Conservation (phyloP, 2,888 invertebrate species). For the Perdita meconis region DNA sequence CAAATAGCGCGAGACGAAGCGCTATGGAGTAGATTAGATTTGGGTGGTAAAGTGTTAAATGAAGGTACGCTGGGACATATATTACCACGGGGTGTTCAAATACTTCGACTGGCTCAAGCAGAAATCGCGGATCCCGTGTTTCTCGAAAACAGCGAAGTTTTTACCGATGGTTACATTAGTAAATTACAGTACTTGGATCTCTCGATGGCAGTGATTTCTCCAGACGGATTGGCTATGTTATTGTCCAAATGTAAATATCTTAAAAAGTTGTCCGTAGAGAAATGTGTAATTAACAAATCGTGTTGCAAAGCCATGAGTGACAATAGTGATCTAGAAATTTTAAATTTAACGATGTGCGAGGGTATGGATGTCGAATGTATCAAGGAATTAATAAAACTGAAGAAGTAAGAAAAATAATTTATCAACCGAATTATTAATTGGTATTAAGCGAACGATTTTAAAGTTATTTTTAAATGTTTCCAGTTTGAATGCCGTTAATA, state of each 20-base stretch:
- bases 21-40: conserved; percentile 93
- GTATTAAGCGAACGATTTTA: not conserved
- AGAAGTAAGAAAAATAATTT: conserved; percentile 83
- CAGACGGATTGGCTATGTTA: conserved; percentile 86
- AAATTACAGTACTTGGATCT: conserved; percentile 94
- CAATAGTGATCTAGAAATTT: conserved; percentile 89
- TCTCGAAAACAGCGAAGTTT: conserved; percentile 77
- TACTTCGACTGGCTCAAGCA: conserved; percentile 91
- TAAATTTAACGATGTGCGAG: conserved; percentile 93
- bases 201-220: conserved; percentile 90
- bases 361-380: conserved; percentile 89
- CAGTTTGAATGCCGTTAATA: conserved; percentile 89
- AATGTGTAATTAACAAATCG: conserved; percentile 87
- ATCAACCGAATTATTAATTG: not conserved
- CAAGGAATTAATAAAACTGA: conserved; percentile 85
- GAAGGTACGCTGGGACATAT: conserved; percentile 90
- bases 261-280: conserved; percentile 94
- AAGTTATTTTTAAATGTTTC: conserved; percentile 17
- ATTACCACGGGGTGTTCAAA: conserved; percentile 90
- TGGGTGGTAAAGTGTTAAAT: conserved; percentile 89
- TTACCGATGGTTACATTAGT: conserved; percentile 82
- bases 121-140: conserved; percentile 89
- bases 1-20: conserved; percentile 92
- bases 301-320: conserved; percentile 89
- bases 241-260: conserved; percentile 89